Evolutionary conservation across 2,113 vertebrate genomes (phyloP), one percentile per base, ranked within the genome.

Genomic region (Pungitius pungitius): DNA sequence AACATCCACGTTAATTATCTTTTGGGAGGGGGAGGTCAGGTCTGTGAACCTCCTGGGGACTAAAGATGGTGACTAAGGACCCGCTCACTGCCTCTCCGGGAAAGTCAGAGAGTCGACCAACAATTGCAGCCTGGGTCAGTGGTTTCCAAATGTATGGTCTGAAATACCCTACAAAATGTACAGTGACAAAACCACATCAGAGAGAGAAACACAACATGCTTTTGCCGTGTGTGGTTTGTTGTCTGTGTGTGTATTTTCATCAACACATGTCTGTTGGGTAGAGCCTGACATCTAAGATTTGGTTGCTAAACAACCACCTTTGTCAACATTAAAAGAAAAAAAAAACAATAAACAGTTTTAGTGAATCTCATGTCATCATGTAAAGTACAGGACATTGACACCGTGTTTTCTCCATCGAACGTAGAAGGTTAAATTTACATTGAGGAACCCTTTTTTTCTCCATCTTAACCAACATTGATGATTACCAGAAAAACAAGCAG

Each of bases 1-100:
- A 4, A 65, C 14, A 33, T 60, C 37, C 24, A 10, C 3, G 7
- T 37, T 63, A 58, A 62, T 54, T 2, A 54, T 7, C 52, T 30
- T 77, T 22, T 49, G 37, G 52, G 52, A 37, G 51, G 42, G 55
- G 26, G 43, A 67, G 27, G 67, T 60, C 72, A 10, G 14, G 6
- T 61, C 42, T 75, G 26, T 18, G 18, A 14, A 55, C 42, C n/a
- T 42, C 56, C 33, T 43, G 39, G 61, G 18, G 33, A 51, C 37
- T 64, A 14, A 64, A 69, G 63, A 68, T 15, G 61, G 56, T 60
- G 75, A 75, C 37, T 60, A 40, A 60, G 35, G 54, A 47, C 20
- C 37, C 43, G 43, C 26, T 73, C 56, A 42, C 52, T 49, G 58
- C 30, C 13, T 58, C 26, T 39, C 45, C 0, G 24, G 2, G 6